Evolutionary conservation across 2,113 vertebrate species (phyloP), one percentile per base, ranked within the genome.

Genomic region (Calcarius ornatus): DNA sequence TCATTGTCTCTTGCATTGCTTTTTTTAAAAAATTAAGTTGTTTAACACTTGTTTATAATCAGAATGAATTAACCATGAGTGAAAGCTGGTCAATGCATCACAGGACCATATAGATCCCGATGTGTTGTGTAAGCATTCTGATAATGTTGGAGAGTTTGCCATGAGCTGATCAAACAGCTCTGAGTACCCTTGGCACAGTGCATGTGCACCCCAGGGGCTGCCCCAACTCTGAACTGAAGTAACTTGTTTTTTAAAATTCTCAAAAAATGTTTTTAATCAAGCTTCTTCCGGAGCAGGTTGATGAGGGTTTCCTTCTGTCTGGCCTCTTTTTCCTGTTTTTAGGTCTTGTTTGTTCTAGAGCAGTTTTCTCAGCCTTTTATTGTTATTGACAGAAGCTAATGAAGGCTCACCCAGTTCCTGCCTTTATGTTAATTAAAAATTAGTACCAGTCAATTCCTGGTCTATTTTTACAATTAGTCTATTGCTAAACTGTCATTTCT

Each of bases 351-450:
- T 81, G 64, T 47, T 90, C 15, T 28, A 30, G 21, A 48, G 21
- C 31, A 22, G 10, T 57, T 82, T 85, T 77, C n/a, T 72, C 63
- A 70, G 59, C 22, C 2, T 1, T 70, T 86, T 83, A 19, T 76
- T 91, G 57, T 88, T 82, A n/a, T 30, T 86, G 76, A 48, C 38
- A 75, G 68, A 61, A 92, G 47, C 27, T 80, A 89, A 85, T 72
- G 65, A 86, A 68, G n/a, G 31, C 37, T 88, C 20, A 72, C 4
- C 1, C 47, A 27, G 10, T 53, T 82, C 27, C 68, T 95, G 35
- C 35, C 59, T 86, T 89, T 76, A n/a, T 80, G 66, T 70, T 95
- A 70, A 90, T 79, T 81, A 69, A 91, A 83, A 90, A 76, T 77
- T 14, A 73, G 35, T 73, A 16, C 53, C 64, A 66, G 31, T 82